Evolutionary conservation across 2,113 vertebrate species (phyloP), one percentile per base, ranked within the genome.

Genomic region (Dendrocopos noguchii): DNA sequence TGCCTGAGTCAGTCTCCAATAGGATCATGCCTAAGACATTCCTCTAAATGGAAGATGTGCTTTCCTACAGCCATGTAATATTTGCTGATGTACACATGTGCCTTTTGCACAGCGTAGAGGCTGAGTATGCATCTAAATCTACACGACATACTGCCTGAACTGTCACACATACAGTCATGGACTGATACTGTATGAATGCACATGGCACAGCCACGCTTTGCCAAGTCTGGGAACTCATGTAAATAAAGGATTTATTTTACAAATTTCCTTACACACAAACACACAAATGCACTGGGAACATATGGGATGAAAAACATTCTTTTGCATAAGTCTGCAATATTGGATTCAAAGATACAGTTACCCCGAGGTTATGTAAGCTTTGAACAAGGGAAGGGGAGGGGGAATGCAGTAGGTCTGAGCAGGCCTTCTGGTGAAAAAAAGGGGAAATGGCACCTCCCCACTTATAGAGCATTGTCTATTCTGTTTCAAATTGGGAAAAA

Each of bases 401-500:
- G 73, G 90, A 90, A 71, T 47, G 21, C 16, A 60, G 27, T 79
- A 44, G 31, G 61, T 74, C 91, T 90, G 88, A 92, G 87, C 80
- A 92, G 94, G 84, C 85, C 93, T 93, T 92, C 94, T 96, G 91
- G 77, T 95, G 92, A 95, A 94, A 95, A 94, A 93, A 93, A 24
- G 28, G 90, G 64, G 90, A 83, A 97, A 94, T 81, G 91, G 86
- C 84, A 93, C 81, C 91, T 91, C 95, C 91, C 53, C 90, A 91
- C 92, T 97, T 79, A 82, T 5, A 72, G 92, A 2, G 10, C 88
- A 97, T 96, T 92, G 94, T 94, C 95, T 74, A 63, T 97, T 97
- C 97, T 97, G 95, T 95, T 97, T 87, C 95, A 94, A 96, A 97
- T 95, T 97, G 95, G 91, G 96, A 91, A 93, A 97, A 90, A 68